These are phyloP conservation scores for Resseliella maxima DNA, from an alignment of 2,888 invertebrate species.

Conservation along the genomic window DNA sequence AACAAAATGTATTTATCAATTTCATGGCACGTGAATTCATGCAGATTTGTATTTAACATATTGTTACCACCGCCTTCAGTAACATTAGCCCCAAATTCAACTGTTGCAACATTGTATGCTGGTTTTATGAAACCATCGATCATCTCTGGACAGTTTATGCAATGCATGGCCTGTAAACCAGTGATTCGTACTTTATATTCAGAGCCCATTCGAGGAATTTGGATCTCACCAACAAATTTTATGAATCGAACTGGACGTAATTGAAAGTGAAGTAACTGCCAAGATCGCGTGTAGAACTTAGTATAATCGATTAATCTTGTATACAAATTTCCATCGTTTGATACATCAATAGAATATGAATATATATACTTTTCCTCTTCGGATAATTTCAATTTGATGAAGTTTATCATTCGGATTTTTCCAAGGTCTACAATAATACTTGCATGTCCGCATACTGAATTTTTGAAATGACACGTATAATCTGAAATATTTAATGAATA, in stretches of 20 bases:
- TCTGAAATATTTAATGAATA: not conserved
- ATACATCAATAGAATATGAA: constrained; percentile 76
- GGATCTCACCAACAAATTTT: constrained; percentile 75
- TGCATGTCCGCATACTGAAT: not conserved
- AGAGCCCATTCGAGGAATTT: no score
- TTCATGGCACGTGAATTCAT: not conserved
- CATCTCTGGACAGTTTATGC: constrained; percentile 79
- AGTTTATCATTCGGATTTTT: constrained; percentile 90
- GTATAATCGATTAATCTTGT: constrained; percentile 92
- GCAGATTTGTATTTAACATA: not conserved
- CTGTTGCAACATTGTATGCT: constrained; percentile 89
- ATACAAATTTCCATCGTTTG: constrained; percentile 96
- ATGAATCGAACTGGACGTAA: constrained; percentile 88
- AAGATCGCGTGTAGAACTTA: constrained; percentile 91
- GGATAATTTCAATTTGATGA: constrained; percentile 92
- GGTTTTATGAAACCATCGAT: constrained; percentile 84
- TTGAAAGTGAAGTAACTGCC: constrained; percentile 94
- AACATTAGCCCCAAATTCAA: constrained; percentile 89
- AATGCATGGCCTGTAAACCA: constrained; percentile 92
- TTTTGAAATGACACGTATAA: not conserved
- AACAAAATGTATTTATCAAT: not conserved
- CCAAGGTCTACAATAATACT: constrained; percentile 77
- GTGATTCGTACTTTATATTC: no score
- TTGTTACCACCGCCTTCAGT: constrained; percentile 78
- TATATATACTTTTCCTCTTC: constrained; percentile 85